These are phyloP conservation scores for Urechis unicinctus DNA, from an alignment of 2,888 invertebrate genomes.

Conservation along the genomic window DNA sequence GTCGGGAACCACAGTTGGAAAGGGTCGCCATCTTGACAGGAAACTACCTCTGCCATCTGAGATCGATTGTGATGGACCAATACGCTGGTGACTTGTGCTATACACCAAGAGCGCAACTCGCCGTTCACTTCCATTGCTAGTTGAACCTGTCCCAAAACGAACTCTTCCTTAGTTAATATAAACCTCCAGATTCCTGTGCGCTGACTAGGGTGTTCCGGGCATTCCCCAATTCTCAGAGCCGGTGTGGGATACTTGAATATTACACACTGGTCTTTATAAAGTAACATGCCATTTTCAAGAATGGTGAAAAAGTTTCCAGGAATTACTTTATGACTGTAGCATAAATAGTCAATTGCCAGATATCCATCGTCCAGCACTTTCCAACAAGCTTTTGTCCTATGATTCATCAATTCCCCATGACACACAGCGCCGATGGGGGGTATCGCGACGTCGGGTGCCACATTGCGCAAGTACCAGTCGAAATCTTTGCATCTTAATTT, in stretches of 20 bases:
- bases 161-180: not conserved
- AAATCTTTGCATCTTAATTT: conserved; percentile 11
- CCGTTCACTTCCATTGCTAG: not conserved
- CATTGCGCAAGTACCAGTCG: conserved; percentile 15
- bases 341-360: not conserved
- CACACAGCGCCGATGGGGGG: conserved; percentile 5
- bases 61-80: not conserved
- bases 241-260: not conserved
- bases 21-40: not conserved
- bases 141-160: not conserved
- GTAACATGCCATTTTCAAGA: not conserved
- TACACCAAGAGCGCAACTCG: not conserved
- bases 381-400: not conserved
- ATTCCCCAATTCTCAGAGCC: not conserved
- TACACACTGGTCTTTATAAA: not conserved
- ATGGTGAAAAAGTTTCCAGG: not conserved
- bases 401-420: conserved; percentile 3
- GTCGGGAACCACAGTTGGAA: not conserved
- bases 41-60: not conserved
- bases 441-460: conserved; percentile 7
- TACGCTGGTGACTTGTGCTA: not conserved
- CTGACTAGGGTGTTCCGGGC: not conserved
- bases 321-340: not conserved
- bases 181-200: not conserved
- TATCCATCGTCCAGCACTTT: not conserved